Percentiles rank a stretch among this genome's conserved stretches.
phyloP scores from a whole-genome alignment of 2,113 vertebrate genomes.

The Anser cygnoides region DNA sequence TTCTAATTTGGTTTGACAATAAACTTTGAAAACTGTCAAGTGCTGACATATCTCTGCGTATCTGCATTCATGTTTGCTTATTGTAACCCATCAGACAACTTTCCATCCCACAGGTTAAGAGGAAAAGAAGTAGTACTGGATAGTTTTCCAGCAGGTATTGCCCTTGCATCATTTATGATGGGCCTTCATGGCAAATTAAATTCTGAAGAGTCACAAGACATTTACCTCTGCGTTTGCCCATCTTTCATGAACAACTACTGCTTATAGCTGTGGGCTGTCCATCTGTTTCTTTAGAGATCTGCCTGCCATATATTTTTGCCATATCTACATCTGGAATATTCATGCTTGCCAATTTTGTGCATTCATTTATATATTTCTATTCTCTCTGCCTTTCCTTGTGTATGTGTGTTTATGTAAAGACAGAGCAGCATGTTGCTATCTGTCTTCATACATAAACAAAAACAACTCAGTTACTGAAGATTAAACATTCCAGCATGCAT shows the following conservation, averaged over 20 bases:
- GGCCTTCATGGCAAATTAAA: conserved; percentile 59
- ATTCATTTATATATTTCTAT: background rate
- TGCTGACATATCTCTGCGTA: background rate
- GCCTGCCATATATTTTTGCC: conserved; percentile 1
- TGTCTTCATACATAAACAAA: background rate
- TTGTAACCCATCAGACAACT: conserved; percentile 48
- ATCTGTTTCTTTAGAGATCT: conserved; percentile 39
- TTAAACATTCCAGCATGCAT: background rate
- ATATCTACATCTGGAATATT: conserved; percentile 20
- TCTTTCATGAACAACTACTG: conserved; percentile 26
- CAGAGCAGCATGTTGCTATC: background rate
- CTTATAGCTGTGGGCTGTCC: conserved; percentile 27
- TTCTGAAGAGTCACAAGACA: conserved; percentile 52
- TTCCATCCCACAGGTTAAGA: conserved; percentile 39
- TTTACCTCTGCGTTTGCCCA: conserved; percentile 27
- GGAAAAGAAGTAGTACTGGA: conserved; percentile 3
- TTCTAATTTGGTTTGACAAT: conserved; percentile 68
- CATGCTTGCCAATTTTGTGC: conserved; percentile 38
- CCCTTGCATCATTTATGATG: conserved; percentile 38
- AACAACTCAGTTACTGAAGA: background rate
- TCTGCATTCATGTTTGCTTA: conserved; percentile 49
- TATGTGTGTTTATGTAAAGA: background rate
- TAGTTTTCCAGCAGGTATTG: conserved; percentile 4
- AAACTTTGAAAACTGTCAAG: conserved; percentile 58
- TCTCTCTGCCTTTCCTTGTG: background rate